Percentiles rank a stretch among this genome's conserved stretches.
phyloP scores from a whole-genome alignment of 2,888 invertebrate genomes.

The Aelia acuminata region DNA sequence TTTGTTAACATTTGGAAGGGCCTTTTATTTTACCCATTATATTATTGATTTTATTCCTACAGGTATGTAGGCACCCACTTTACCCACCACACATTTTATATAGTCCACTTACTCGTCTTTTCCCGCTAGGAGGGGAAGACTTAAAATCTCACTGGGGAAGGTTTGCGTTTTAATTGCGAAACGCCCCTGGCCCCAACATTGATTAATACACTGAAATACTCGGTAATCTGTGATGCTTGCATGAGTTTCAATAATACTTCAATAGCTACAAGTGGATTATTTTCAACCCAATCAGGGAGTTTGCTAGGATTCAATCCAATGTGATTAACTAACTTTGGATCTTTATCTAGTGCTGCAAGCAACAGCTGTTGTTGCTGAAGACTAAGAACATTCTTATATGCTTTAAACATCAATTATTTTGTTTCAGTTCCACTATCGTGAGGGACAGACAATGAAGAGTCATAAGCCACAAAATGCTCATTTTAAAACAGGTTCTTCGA shows the following conservation, averaged over 20 bases:
- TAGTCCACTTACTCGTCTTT: too few relatives aligned
- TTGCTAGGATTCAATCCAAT: conserved; percentile 86
- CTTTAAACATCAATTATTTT: conserved; percentile 82
- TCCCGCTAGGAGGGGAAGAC: too few relatives aligned
- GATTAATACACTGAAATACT: conserved; percentile 95
- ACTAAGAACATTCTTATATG: conserved; percentile 88
- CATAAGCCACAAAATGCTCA: conserved; percentile 84
- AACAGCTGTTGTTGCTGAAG: conserved; percentile 91
- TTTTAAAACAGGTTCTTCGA: conserved; percentile 82
- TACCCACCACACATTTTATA: too few relatives aligned
- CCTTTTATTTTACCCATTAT: too few relatives aligned
- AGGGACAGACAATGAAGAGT: conserved; percentile 76
- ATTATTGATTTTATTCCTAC: too few relatives aligned
- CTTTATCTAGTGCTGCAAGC: conserved; percentile 84
- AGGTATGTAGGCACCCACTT: too few relatives aligned
- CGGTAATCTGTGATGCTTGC: conserved; percentile 94
- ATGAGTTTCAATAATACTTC: conserved; percentile 93
- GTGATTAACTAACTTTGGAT: conserved; percentile 88
- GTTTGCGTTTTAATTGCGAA: too few relatives aligned
- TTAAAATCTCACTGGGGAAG: too few relatives aligned
- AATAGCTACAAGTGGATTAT: conserved; percentile 96
- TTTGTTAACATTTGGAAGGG: too few relatives aligned
- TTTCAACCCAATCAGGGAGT: conserved; percentile 94
- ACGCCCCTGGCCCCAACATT: too few relatives aligned
- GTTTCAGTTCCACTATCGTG: conserved; percentile 81